These are phyloP conservation scores for Indicator maculatus DNA, from an alignment of 2,113 vertebrate species.

Conservation along the genomic window DNA sequence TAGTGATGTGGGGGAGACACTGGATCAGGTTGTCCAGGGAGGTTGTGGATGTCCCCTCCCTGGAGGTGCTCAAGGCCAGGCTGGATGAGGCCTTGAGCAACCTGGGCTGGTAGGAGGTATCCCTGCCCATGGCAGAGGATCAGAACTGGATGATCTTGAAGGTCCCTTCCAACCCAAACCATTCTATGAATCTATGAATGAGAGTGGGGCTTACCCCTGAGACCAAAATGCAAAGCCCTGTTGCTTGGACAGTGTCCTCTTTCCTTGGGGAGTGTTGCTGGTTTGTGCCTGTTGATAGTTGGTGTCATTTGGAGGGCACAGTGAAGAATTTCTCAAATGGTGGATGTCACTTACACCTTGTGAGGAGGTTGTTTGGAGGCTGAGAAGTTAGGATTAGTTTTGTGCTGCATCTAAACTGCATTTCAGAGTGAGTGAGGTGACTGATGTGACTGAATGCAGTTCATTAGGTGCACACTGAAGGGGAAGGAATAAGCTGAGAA, in stretches of 20 bases:
- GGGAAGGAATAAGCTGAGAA: neutral
- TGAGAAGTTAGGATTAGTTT: neutral
- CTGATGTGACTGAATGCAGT: neutral
- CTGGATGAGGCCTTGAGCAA: no score
- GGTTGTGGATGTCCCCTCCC: no score
- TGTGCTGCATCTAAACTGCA: neutral
- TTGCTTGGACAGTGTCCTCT: neutral
- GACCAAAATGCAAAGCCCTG: fast-evolving
- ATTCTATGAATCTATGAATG: no score
- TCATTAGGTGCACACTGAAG: constrained; percentile 5
- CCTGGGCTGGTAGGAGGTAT: no score
- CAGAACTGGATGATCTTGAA: no score
- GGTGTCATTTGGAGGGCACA: neutral
- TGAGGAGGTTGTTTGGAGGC: neutral
- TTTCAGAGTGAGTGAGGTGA: neutral
- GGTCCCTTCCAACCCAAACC: no score
- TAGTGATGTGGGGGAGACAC: no score
- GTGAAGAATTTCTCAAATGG: neutral
- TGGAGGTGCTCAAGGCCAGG: no score
- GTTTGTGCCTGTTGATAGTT: neutral
- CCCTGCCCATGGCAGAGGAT: no score
- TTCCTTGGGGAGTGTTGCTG: fast-evolving
- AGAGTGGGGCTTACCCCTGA: fast-evolving
- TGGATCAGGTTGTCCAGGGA: no score
- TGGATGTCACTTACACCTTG: fast-evolving